Evolutionary conservation across 2,797 vertebrate species (phyloP), one percentile per base, ranked within the genome.

Genomic region (Spea hammondii): DNA sequence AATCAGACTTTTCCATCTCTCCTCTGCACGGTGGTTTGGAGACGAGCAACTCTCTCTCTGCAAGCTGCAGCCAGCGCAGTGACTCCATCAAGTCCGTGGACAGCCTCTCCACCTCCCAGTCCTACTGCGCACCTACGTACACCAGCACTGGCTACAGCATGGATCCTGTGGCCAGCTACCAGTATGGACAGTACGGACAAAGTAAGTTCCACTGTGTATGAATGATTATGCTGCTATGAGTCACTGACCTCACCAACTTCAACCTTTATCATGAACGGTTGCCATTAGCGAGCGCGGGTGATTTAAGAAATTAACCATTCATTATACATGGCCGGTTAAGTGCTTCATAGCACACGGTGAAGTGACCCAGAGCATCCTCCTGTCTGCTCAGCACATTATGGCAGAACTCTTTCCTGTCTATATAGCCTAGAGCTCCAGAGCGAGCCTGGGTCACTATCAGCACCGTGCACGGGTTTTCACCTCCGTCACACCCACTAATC

Each of bases 1-100:
- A 98, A 92, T 94, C 96, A 45, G 96, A 99, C 86, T 99, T 98
- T 90, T 97, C 97, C 89, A 97, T 99, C 90, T 99, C 97, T 68
- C 97, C 97, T 0, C 95, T 99, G 76, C 97, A 98, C 49, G 86
- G 96, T 60, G 90, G 95, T 86, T 92, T 99, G 91, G 97, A 99
- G 76, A 92, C 93, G 10, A 94, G 95, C 86, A 95, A 95, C 89
- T 90, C 96, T 86, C 96, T 99, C 91, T 97, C 97, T 0, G 96
- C 95, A 86, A 99, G 97, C 93, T 99, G 97, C 92, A 97, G 97
- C 91, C 97, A 99, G 92, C 87, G 97, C 79, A 95, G 96, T 0
- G 97, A 99, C 89, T 90, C 95, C 92, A 97, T 99, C 93, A 99
- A 98, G 89, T 92, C 95, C 0, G 96, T 95, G 87, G 97, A 98